Percentiles rank a stretch among this genome's conserved stretches.
Conservation (phyloP, 2,888 invertebrate genomes). For the Perithous albicinctus region DNA sequence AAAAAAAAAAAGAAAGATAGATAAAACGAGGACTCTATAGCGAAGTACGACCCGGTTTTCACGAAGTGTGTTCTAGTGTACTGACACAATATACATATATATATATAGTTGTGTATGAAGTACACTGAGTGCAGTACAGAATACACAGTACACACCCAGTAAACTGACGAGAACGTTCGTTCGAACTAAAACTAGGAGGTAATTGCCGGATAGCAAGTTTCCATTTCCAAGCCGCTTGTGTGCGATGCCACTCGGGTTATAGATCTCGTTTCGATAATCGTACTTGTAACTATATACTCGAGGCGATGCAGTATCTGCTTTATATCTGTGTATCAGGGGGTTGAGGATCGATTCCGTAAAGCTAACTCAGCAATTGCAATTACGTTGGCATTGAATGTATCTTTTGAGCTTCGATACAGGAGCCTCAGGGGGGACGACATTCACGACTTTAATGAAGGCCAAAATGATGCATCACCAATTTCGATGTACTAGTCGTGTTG, state of each 20-base stretch:
- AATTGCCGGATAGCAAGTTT: slow-evolving; percentile 66
- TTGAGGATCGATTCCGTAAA: slow-evolving; percentile 1
- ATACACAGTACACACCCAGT: slow-evolving; percentile 37
- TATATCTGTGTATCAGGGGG: not conserved
- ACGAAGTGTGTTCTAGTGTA: slow-evolving; percentile 51
- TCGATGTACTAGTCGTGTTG: not conserved
- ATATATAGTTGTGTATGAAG: not conserved
- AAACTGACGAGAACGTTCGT: slow-evolving; percentile 25
- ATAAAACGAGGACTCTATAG: slow-evolving; percentile 23
- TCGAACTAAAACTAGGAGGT: slow-evolving; percentile 38
- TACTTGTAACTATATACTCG: slow-evolving; percentile 22
- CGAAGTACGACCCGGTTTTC: slow-evolving; percentile 67
- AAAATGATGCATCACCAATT: not conserved
- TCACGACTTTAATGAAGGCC: not conserved
- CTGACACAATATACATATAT: not conserved
- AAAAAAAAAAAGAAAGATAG: slow-evolving; percentile 25
- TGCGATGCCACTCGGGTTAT: slow-evolving; percentile 50
- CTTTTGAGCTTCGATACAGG: slow-evolving; percentile 10
- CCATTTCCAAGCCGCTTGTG: slow-evolving; percentile 65
- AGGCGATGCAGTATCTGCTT: not conserved
- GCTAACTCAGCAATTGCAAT: slow-evolving; percentile 8
- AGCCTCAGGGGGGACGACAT: not conserved
- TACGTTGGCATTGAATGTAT: not conserved
- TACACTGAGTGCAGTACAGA: slow-evolving; percentile 3
- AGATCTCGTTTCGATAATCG: slow-evolving; percentile 66